phyloP scores from a whole-genome alignment of 2,113 vertebrate genomes.

The Catharus minimus region DNA sequence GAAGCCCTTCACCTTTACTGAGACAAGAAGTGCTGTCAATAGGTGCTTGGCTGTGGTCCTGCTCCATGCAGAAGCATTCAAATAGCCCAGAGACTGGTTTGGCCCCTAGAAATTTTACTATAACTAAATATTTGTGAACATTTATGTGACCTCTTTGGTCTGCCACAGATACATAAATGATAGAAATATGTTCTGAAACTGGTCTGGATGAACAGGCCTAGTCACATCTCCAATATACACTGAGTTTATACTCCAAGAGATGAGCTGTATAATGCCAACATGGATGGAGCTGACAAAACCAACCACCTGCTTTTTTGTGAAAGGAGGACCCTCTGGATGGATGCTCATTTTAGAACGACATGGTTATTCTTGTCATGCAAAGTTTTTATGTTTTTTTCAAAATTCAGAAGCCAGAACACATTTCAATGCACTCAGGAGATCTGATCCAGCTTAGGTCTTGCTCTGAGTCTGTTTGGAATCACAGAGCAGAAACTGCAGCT shows the following conservation, averaged over 20 bases:
- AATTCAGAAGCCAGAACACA: not conserved
- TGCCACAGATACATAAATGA: not conserved
- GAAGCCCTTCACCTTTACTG: not conserved
- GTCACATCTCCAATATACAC: rapidly evolving
- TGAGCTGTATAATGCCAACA: not conserved
- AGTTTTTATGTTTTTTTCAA: not conserved
- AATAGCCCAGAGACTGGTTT: not conserved
- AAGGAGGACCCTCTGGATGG: not conserved
- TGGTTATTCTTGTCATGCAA: not conserved
- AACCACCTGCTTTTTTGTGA: not conserved
- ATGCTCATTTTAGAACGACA: not conserved
- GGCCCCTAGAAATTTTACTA: not conserved
- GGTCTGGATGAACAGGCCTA: not conserved
- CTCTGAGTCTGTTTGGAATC: not conserved
- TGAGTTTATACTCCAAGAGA: not conserved
- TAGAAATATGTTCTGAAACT: not conserved
- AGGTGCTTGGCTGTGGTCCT: not conserved
- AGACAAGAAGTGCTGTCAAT: not conserved
- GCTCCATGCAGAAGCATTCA: not conserved
- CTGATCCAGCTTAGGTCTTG: not conserved
- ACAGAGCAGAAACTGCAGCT: not conserved
- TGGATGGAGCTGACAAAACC: not conserved
- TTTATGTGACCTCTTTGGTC: not conserved
- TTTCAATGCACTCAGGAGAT: not conserved
- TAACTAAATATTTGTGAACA: not conserved